Percentiles rank a stretch among this genome's conserved stretches.
phyloP scores from a whole-genome alignment of 2,888 invertebrate species.

The Notodonta dromedarius region DNA sequence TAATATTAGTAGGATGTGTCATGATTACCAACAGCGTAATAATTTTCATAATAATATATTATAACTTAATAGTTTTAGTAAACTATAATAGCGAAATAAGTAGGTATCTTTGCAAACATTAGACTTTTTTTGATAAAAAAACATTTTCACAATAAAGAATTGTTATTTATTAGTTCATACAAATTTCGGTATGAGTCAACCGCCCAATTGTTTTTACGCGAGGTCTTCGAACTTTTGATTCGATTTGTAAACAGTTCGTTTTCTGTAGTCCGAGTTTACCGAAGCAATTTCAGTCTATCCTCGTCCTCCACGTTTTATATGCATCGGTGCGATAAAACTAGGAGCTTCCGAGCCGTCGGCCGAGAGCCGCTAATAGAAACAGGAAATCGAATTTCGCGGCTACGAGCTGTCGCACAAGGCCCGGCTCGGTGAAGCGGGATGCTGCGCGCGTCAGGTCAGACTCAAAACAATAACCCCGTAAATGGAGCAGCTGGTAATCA shows the following conservation, averaged over 20 bases:
- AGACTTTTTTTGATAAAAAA: too few relatives aligned
- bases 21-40: too few relatives aligned
- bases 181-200: too few relatives aligned
- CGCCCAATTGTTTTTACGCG: constrained; percentile 52
- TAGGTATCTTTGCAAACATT: too few relatives aligned
- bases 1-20: too few relatives aligned
- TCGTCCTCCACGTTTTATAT: constrained; percentile 27
- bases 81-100: too few relatives aligned
- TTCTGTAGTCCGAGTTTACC: constrained; percentile 53
- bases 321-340: constrained; percentile 36
- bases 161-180: too few relatives aligned
- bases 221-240: constrained; percentile 66
- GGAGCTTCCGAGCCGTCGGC: constrained; percentile 27
- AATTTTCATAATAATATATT: too few relatives aligned
- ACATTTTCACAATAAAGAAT: too few relatives aligned
- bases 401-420: constrained; percentile 43
- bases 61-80: too few relatives aligned
- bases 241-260: constrained; percentile 65
- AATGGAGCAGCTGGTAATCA: constrained; percentile 63
- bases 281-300: constrained; percentile 39
- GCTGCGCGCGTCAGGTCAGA: constrained; percentile 56
- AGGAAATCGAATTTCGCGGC: constrained; percentile 62
- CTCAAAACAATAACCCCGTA: constrained; percentile 65
- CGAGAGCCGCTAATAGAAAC: constrained; percentile 47
- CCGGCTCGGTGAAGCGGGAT: constrained; percentile 52